phyloP scores from a whole-genome alignment of 1,140 invertebrate species.

The Mizuhopecten yessoensis region DNA sequence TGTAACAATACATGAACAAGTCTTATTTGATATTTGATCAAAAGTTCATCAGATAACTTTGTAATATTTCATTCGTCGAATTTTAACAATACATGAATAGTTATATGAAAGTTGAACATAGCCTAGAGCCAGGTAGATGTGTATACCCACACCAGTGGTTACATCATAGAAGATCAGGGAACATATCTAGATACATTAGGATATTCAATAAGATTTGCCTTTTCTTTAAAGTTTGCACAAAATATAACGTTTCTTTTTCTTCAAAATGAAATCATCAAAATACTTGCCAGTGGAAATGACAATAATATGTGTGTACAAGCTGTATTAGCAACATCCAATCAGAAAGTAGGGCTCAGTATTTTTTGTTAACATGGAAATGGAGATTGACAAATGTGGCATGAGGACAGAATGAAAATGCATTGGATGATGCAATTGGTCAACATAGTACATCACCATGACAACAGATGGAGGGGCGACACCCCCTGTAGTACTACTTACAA shows the following conservation, averaged over 20 bases:
- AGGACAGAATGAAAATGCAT: not conserved
- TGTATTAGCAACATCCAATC: too few species aligned
- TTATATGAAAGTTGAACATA: slow-evolving; percentile 5
- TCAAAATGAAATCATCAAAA: not conserved
- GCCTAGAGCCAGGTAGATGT: not conserved
- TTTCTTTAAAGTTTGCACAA: not conserved
- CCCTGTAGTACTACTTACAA: not conserved
- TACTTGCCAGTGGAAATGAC: not conserved
- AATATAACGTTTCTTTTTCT: not conserved
- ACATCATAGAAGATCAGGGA: not conserved
- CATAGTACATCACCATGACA: slow-evolving; percentile 38
- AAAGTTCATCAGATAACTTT: slow-evolving; percentile 35
- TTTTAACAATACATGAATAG: slow-evolving; percentile 20
- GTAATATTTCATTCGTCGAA: not conserved
- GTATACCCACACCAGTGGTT: too few species aligned
- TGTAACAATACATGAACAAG: slow-evolving; percentile 35
- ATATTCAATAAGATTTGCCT: not conserved
- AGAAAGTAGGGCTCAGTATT: not conserved
- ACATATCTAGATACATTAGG: not conserved
- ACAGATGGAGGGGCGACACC: slow-evolving; percentile 27
- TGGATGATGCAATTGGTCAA: slow-evolving; percentile 13
- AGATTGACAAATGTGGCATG: not conserved
- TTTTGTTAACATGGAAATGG: not conserved
- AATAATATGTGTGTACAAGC: not conserved
- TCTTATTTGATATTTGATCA: slow-evolving; percentile 35